Evolutionary conservation across 2,888 invertebrate genomes (phyloP).

Genomic region (Calephelis perditalis): DNA sequence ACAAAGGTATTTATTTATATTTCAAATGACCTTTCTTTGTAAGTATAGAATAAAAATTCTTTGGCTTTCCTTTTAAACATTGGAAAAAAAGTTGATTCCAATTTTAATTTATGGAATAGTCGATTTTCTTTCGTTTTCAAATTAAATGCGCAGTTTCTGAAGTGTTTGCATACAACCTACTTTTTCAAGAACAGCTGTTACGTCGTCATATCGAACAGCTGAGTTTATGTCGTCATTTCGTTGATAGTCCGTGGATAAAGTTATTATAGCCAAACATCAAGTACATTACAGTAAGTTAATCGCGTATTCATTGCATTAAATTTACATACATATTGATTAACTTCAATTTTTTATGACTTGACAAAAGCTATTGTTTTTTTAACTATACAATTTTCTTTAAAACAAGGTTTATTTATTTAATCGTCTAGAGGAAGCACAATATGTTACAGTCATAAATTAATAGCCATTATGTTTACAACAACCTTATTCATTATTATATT

Average conservation of each 20-base stretch:
- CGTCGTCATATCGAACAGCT: slow-evolving; percentile 60
- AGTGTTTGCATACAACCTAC: slow-evolving; percentile 37
- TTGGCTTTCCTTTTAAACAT: no score
- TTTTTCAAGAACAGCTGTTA: slow-evolving; percentile 67
- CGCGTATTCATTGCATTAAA: slow-evolving; percentile 3
- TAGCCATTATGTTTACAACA: no score
- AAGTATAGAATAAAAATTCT: slow-evolving; percentile 13
- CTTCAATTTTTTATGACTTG: no score
- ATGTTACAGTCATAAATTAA: no score
- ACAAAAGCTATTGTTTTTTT: background rate
- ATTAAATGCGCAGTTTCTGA: slow-evolving; percentile 32
- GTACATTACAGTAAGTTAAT: slow-evolving; percentile 19
- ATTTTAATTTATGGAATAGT: no score
- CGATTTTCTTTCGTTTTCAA: background rate
- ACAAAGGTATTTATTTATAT: slow-evolving; percentile 50
- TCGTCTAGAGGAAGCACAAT: no score
- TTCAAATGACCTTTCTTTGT: slow-evolving; percentile 41
- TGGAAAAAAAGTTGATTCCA: no score
- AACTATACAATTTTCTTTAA: no score
- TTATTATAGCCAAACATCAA: background rate
- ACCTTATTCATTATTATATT: no score
- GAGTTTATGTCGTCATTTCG: slow-evolving; percentile 34
- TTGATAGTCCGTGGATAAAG: slow-evolving; percentile 10
- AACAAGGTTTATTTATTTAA: no score
- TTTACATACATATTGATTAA: no score